phyloP scores from a whole-genome alignment of 1,140 invertebrate species.

The Homarus americanus region DNA sequence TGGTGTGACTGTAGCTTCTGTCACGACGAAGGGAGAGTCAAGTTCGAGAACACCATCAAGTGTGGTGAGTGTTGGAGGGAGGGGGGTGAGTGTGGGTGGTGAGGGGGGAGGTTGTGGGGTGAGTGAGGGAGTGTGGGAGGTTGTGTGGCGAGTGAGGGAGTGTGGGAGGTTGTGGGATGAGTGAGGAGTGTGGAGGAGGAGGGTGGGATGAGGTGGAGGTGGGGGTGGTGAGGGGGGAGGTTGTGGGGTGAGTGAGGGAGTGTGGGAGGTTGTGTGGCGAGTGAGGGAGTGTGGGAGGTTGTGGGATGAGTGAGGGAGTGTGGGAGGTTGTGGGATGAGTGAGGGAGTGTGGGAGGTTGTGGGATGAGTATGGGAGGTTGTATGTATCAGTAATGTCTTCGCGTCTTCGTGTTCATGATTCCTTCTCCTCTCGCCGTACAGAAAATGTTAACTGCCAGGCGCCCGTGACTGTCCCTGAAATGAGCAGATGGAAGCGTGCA shows the following conservation, averaged over 20 bases:
- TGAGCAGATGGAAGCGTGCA: neutral
- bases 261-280: no score
- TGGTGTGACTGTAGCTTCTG: slow-evolving; percentile 55
- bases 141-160: neutral
- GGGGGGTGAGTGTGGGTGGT: neutral
- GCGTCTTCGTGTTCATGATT: no score
- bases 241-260: neutral
- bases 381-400: no score
- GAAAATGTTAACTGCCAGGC: neutral
- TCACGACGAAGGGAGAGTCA: slow-evolving; percentile 12
- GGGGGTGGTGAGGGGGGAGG: neutral
- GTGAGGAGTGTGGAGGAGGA: slow-evolving; percentile 25
- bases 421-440: neutral
- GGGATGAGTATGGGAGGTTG: neutral
- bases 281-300: no score
- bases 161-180: no score
- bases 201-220: neutral
- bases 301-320: no score
- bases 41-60: slow-evolving; percentile 28
- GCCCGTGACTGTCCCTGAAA: slow-evolving; percentile 8
- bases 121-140: neutral
- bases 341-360: no score
- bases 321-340: no score
- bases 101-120: neutral
- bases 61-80: slow-evolving; percentile 40